These are phyloP conservation scores for Oryctes rhinoceros DNA, from an alignment of 1,140 invertebrate species.

Conservation along the genomic window DNA sequence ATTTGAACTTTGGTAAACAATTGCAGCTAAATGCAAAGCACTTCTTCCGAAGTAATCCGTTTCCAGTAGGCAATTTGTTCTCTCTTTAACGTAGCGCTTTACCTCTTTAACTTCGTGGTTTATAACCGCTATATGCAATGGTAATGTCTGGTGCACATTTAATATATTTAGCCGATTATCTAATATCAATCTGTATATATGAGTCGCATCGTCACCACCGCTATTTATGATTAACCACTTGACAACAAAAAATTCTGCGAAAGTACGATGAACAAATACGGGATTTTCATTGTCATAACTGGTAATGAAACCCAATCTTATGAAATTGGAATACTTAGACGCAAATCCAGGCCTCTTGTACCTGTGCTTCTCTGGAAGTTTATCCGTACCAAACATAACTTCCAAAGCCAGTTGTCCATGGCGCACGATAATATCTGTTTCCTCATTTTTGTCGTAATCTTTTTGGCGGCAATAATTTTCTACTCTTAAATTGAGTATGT, in stretches of 20 bases:
- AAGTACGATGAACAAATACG: neutral
- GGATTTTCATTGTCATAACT: neutral
- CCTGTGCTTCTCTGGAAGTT: neutral
- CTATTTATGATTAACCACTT: neutral
- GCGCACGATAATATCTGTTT: neutral
- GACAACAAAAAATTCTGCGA: neutral
- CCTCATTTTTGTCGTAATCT: neutral
- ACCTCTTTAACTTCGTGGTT: neutral
- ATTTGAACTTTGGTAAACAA: neutral
- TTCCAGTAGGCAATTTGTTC: neutral
- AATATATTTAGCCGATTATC: neutral
- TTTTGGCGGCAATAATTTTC: neutral
- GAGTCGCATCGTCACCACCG: neutral
- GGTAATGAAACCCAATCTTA: neutral
- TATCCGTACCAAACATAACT: neutral
- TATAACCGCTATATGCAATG: neutral
- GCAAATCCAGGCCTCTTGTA: neutral
- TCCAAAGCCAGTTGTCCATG: neutral
- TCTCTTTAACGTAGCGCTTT: neutral
- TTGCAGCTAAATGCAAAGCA: neutral
- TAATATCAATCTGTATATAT: neutral
- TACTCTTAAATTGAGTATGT: neutral
- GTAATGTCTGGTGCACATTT: neutral
- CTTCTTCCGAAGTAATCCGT: neutral
- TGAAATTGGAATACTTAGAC: neutral